phyloP scores from a whole-genome alignment of 2,888 invertebrate species.

The Diabrotica balteata region DNA sequence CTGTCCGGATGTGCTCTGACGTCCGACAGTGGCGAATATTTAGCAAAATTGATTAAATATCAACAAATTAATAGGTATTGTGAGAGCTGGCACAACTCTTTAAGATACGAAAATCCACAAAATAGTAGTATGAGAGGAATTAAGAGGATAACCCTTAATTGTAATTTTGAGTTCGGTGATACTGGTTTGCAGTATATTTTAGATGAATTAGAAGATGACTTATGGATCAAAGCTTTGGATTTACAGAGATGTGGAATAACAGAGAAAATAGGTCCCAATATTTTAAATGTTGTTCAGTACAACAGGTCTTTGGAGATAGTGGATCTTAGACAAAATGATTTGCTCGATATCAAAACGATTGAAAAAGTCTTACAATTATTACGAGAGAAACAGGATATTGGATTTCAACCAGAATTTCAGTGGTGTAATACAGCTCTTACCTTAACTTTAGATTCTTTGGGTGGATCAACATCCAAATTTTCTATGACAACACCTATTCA shows the following conservation, averaged over 20 bases:
- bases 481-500: conserved; percentile 39
- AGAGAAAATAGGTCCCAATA: conserved; percentile 65
- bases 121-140: conserved; percentile 77
- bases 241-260: conserved; percentile 78
- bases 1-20: conserved; percentile 74
- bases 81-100: conserved; percentile 81
- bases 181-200: conserved; percentile 68
- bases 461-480: conserved; percentile 43
- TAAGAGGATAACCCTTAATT: conserved; percentile 72
- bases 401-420: conserved; percentile 51
- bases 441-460: conserved; percentile 45
- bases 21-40: conserved; percentile 67
- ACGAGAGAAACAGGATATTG: conserved; percentile 50
- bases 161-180: conserved; percentile 73
- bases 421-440: conserved; percentile 54
- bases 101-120: conserved; percentile 79
- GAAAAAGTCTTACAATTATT: conserved; percentile 53
- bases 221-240: conserved; percentile 83
- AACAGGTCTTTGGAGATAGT: conserved; percentile 74
- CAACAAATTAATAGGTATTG: conserved; percentile 70
- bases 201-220: conserved; percentile 76
- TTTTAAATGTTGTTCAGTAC: conserved; percentile 68
- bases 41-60: conserved; percentile 71
- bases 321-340: conserved; percentile 70
- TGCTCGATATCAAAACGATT: conserved; percentile 47